Evolutionary conservation across 2,888 invertebrate species (phyloP).

Genomic region (Drosophila antonietae): DNA sequence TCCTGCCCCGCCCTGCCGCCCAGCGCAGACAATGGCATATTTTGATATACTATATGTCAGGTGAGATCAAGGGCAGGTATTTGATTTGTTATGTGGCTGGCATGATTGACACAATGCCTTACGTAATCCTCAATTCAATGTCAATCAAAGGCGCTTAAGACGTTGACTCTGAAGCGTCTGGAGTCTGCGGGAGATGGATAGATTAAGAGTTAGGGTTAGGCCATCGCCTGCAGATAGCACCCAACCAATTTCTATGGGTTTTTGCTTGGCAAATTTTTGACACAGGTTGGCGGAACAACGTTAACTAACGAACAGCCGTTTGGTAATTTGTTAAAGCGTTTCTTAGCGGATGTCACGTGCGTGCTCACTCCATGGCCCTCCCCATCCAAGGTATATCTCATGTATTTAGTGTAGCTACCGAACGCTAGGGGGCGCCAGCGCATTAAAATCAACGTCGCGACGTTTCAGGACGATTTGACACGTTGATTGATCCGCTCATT

Average conservation of each 20-base stretch:
- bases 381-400: neutral
- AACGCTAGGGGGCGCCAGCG: slow-evolving; percentile 42
- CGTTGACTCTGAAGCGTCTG: slow-evolving; percentile 35
- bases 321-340: slow-evolving; percentile 78
- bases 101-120: slow-evolving; percentile 77
- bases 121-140: slow-evolving; percentile 79
- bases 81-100: slow-evolving; percentile 67
- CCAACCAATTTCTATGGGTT: slow-evolving; percentile 6
- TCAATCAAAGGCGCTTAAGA: slow-evolving; percentile 75
- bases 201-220: neutral
- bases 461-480: slow-evolving; percentile 79
- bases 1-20: neutral
- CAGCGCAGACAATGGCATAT: slow-evolving; percentile 49
- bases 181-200: slow-evolving; percentile 2
- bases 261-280: slow-evolving; percentile 57
- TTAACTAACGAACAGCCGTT: slow-evolving; percentile 65
- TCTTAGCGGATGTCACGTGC: slow-evolving; percentile 78
- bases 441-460: slow-evolving; percentile 65
- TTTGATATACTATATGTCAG: slow-evolving; percentile 62
- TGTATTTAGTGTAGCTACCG: slow-evolving; percentile 7
- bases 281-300: slow-evolving; percentile 48
- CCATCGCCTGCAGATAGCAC: neutral
- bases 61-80: slow-evolving; percentile 54
- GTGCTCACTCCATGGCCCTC: slow-evolving; percentile 17
- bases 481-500: slow-evolving; percentile 80